A percentile compares a stretch with the other conserved stretches of the same genome.
phyloP scores from a whole-genome alignment of 2,888 invertebrate species.

The Caenorhabditis parvicauda region DNA sequence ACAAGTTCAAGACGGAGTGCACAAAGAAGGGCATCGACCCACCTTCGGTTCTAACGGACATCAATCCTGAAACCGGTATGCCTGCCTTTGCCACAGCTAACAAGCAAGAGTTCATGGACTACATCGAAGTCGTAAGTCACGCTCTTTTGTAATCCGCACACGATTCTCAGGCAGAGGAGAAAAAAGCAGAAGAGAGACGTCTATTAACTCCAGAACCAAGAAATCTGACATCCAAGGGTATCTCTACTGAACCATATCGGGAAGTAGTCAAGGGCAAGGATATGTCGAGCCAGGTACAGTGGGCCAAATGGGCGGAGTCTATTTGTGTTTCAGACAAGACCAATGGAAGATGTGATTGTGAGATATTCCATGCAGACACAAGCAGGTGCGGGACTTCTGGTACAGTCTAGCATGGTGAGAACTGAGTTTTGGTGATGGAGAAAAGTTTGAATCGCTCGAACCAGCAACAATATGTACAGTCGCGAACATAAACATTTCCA shows the following conservation, averaged over 20 bases:
- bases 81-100: conserved; percentile 42
- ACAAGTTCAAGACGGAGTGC: conserved; percentile 54
- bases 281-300: too few species aligned
- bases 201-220: conserved; percentile 1
- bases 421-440: too few species aligned
- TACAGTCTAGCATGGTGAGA: too few species aligned
- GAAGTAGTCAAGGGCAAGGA: background rate
- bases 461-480: too few species aligned
- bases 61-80: conserved; percentile 56
- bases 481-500: too few species aligned
- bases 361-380: too few species aligned
- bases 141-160: background rate
- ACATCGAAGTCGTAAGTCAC: conserved; percentile 34
- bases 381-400: too few species aligned
- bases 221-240: background rate
- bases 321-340: too few species aligned
- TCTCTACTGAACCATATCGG: conserved; percentile 1
- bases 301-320: too few species aligned
- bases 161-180: conserved; percentile 10
- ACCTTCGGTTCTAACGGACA: conserved; percentile 53
- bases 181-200: conserved; percentile 8
- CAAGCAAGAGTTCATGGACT: conserved; percentile 40
- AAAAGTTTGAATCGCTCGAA: too few species aligned
- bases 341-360: too few species aligned
- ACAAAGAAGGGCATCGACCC: conserved; percentile 38